A percentile compares a stretch with the other conserved stretches of the same genome.
Conservation (phyloP, 1,140 invertebrate species). For the Chrysopa pallens region DNA sequence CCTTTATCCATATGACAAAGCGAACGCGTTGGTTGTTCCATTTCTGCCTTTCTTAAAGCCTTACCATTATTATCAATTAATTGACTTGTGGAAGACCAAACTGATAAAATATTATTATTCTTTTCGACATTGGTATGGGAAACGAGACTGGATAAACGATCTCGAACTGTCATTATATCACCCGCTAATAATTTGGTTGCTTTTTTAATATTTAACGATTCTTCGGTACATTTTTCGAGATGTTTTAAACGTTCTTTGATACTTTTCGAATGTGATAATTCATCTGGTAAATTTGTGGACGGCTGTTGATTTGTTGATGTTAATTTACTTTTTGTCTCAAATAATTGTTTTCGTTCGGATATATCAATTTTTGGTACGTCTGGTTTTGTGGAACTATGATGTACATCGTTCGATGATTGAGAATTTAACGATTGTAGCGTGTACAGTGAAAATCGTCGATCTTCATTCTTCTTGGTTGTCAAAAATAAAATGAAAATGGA, state of each 20-base stretch:
- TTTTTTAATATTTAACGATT: slow-evolving; percentile 8
- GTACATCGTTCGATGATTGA: neutral
- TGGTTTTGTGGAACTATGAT: slow-evolving; percentile 26
- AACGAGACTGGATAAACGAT: slow-evolving; percentile 40
- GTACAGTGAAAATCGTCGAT: neutral
- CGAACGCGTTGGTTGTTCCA: neutral
- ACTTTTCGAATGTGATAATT: slow-evolving; percentile 40
- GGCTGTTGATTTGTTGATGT: slow-evolving; percentile 16
- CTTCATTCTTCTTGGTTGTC: slow-evolving; percentile 7
- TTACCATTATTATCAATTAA: slow-evolving; percentile 16
- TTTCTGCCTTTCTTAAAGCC: slow-evolving; percentile 2
- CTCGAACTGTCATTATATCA: slow-evolving; percentile 40
- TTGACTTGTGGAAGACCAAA: neutral
- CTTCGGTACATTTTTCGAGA: slow-evolving; percentile 30
- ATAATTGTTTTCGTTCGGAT: slow-evolving; percentile 60
- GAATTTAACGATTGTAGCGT: slow-evolving; percentile 2
- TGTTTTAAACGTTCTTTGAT: slow-evolving; percentile 51
- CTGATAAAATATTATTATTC: slow-evolving; percentile 11
- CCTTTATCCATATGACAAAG: slow-evolving; percentile 11
- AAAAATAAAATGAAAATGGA: neutral
- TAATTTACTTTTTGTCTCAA: slow-evolving; percentile 39
- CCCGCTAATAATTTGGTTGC: slow-evolving; percentile 24
- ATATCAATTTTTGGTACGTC: slow-evolving; percentile 62
- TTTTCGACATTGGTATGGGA: slow-evolving; percentile 31
- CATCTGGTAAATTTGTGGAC: slow-evolving; percentile 27